Base-by-base conservation (phyloP, 2,797 vertebrate genomes). In the Alectoris magna region DNA sequence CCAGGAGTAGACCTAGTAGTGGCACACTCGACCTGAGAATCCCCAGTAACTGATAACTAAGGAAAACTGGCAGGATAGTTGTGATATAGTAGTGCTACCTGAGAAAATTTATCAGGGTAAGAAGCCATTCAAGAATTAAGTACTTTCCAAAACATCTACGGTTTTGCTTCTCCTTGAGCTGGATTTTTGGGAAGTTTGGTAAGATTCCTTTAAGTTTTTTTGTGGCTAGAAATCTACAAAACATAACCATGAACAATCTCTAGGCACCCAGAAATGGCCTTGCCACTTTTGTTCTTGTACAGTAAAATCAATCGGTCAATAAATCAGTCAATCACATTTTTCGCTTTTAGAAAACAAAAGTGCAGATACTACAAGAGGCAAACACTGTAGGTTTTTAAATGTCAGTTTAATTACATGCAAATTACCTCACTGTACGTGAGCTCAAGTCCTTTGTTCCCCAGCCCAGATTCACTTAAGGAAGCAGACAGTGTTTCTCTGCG, bases 391-490 rank as follows among this genome's bases (percentile, higher is more conserved):
- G 43, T 87, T 84, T 94, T 88, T n/a, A 88, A 84, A 73, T 76
- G 51, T 31, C 46, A 29, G 18, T 74, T 87, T 90, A 95, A 94
- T 90, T 84, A 88, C 81, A 93, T 95, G 91, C 78, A 93, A 94
- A 95, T 94, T 90, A 84, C 21, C 41, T 11, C 49, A 86, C 63
- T 24, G 11, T 53, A 6, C 66, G 22, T 29, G 75, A 88, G 80
- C 72, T 82, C 71, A 79, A 87, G 64, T 46, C 72, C 86, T 94
- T 93, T 96, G 96, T 94, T 95, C 91, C 93, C 18, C 48, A 77
- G 88, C 59, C 2, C 49, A 82, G 86, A 87, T 48, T 87, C 78
- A 46, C 81, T 91, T 66, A 58, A 74, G 78, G 86, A 87, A 94
- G 93, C 80, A 91, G 91, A 87, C 83, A 2, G n/a, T 62, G 77